Base-by-base conservation (phyloP, 2,888 invertebrate genomes). In the Apotomis turbidana region DNA sequence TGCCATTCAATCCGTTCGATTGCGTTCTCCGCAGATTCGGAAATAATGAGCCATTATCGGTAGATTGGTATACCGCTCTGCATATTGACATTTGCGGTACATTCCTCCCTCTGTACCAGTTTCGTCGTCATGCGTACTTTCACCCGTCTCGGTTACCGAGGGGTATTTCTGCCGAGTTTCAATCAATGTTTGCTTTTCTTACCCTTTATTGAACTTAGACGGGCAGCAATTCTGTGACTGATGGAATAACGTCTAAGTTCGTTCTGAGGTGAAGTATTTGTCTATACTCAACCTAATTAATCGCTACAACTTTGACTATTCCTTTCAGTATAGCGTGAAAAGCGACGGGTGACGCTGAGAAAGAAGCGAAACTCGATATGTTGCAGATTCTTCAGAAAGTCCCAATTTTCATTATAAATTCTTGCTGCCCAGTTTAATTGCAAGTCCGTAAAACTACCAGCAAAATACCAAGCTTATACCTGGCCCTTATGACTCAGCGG, bases 401-500 rank as follows among this genome's bases (percentile, higher is more conserved):
- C 27, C 27, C 27, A 27, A 27, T 27, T 27, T 27, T 27, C 27
- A 27, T 27, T 27, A 27, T 27, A 27, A 27, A 27, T 27, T 27
- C 27, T 27, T 27, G 27, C 36, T 3, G 13, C 13, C 69, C 5
- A 44, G 6, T 36, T 12, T 5, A 27, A 59, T 59, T 15, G 9
- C 15, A 46, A 62, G 57, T 62, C 15, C 8, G 67, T 68, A 51
- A 44, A 71, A 68, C 41, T 51, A 57, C 67, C 57, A 46, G n/a
- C 46, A 63, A 68, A 27, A 72, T 68, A 63, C 68, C 72, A 68
- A 52, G 68, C 62, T 58, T 52, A 72, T 72, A 72, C 68, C 72
- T 72, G 71, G 63, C 12, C 68, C 46, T 63, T 54, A 54, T 72
- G 72, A 72, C 62, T 72, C 72, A 72, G 72, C 57, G 12, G 72